Base-by-base conservation (phyloP, 30 jellyfish, hydroid and myxozoan genomes). In the Morbakka virulenta region DNA sequence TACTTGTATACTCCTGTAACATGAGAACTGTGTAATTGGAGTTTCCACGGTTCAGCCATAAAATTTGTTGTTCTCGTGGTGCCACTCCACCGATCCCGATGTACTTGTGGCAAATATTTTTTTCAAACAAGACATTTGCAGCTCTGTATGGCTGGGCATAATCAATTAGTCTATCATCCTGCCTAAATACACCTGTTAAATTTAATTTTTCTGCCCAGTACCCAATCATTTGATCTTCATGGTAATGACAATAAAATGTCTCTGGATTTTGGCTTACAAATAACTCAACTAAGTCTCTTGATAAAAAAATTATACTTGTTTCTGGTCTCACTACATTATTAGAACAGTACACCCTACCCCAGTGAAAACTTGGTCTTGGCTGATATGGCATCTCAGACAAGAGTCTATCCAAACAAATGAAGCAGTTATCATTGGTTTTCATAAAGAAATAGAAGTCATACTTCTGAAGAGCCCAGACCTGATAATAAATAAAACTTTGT, bases 211-310 rank as follows among this genome's bases (percentile, higher is more conserved):
- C 74, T 3, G 77, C 88, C 97, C 97, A 89, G 14, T 74, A 35
- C 2, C 94, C 97, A 4, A 89, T 89, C 92, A 76, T 72, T 41
- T 89, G 97, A 68, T 89, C 97, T 13, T 95, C 97, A 87, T 86
- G 73, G 0, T 95, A 95, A 52, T 89, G 97, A 81, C 97, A 82
- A 31, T 41, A 52, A 30, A 89, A 50, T n/a, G 25, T 25, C 4
- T 23, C 24, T 0, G 95, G 87, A 62, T 75, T 80, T 51, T 89
- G 97, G 24, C 78, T 52, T 1, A 89, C 74, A 62, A 89, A 89
- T 24, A 68, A 30, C 64, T 74, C 85, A 9, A 82, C 89, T 22
- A 89, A 49, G 70, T 89, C 97, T 28, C 81, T 74, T 13, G 97
- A 89, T 2, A 89, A 48, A 30, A 89, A 20, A 3, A 89, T 89